Evolutionary conservation across 92 coral and sea anemone genomes (phyloP), one percentile per base, ranked within the genome.

Genomic region (Montipora capitata): DNA sequence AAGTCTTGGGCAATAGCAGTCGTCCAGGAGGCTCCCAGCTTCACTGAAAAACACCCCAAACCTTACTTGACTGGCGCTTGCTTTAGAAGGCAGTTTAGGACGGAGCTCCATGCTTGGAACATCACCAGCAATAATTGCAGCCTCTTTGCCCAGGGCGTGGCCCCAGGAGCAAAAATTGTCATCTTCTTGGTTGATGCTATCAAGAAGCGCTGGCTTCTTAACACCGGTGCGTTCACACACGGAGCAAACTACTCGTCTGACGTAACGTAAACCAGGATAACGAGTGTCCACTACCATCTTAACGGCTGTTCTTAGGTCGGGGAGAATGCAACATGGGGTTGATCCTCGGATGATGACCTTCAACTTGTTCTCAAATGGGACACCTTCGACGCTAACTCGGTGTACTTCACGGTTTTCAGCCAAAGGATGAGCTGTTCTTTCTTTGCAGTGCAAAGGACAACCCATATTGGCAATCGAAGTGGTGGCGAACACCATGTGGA

Each of bases 321-420:
- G 91, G 70, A 95, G 88, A 15, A 95, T 94, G 74, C 98, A 95
- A 78, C 98, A 95, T 1, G 98, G 98, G 20, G 74, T 11, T 3
- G 86, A 72, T 1, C 98, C 98, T 4, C 98, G 94, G 52, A 93
- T 90, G 44, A 92, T 84, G 48, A 86, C 94, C 66, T 89, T 90
- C 43, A 95, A 45, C 51, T 81, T 81, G 82, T 91, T 86, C 62
- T 81, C 86, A 13, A 85, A 85, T 3, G 98, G 98, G 41, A 91
- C 17, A 13, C 91, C 87, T 67, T 93, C 96, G 43, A 95, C 48
- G 67, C 92, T 89, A 6, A 95, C 94, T 39, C 83, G 63, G n/a
- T 95, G 98, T 10, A 72, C 86, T 10, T 80, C 91, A 4, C 72
- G 84, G 71, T 72, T 45, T 35, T 93, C 94, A 39, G 92, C 83